A percentile compares a stretch with the other conserved stretches of the same genome.
Conservation (phyloP, 2,888 invertebrate species). For the Sesia bembeciformis region DNA sequence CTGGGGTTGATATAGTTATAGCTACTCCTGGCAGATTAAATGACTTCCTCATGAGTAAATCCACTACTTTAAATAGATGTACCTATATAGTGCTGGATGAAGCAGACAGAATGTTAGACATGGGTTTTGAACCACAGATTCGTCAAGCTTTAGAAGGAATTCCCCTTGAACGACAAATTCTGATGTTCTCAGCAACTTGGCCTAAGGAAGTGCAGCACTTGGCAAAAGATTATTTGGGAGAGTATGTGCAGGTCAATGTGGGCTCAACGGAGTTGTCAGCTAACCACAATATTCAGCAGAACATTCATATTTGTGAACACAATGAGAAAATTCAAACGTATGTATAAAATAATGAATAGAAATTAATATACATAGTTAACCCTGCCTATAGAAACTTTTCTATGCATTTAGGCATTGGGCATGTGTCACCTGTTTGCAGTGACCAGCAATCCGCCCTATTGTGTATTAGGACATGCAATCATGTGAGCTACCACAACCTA, state of each 20-base stretch:
- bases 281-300: slow-evolving; percentile 91
- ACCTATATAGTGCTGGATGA: slow-evolving; percentile 92
- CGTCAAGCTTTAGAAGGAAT: slow-evolving; percentile 93
- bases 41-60: slow-evolving; percentile 83
- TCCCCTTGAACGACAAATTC: slow-evolving; percentile 91
- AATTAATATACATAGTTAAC: too few species aligned
- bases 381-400: too few species aligned
- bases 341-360: slow-evolving; percentile 7
- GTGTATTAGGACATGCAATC: too few species aligned
- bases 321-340: slow-evolving; percentile 80
- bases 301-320: slow-evolving; percentile 87
- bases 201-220: slow-evolving; percentile 93
- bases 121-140: slow-evolving; percentile 98
- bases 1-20: slow-evolving; percentile 88
- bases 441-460: too few species aligned
- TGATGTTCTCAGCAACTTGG: slow-evolving; percentile 99
- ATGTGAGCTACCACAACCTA: too few species aligned
- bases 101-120: slow-evolving; percentile 96
- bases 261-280: slow-evolving; percentile 90
- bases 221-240: slow-evolving; percentile 92
- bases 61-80: slow-evolving; percentile 80
- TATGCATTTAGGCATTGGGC: too few species aligned
- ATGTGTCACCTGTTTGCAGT: too few species aligned
- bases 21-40: slow-evolving; percentile 91
- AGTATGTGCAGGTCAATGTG: slow-evolving; percentile 94